Percentiles rank a stretch among this genome's conserved stretches.
These are phyloP conservation scores for Oceanodroma tethys DNA, from an alignment of 2,113 vertebrate species.

Conservation along the genomic window DNA sequence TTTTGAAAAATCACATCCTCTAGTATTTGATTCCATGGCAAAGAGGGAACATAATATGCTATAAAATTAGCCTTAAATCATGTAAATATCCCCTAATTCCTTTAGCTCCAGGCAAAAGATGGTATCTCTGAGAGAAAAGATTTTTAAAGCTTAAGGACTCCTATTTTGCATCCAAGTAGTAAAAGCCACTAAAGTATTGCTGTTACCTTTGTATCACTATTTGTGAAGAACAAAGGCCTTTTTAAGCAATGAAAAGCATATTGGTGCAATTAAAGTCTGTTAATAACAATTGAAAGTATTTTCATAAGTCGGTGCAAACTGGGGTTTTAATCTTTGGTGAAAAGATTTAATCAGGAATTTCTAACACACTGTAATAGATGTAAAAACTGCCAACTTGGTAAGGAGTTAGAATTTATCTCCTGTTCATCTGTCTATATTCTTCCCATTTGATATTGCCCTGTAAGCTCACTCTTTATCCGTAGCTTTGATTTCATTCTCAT, in stretches of 20 bases:
- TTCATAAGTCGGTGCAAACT: conserved; percentile 52
- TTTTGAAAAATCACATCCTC: not conserved
- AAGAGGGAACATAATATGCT: conserved; percentile 56
- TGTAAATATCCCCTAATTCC: conserved; percentile 65
- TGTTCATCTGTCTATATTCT: not conserved
- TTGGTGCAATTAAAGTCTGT: conserved; percentile 58
- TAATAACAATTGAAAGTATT: conserved; percentile 50
- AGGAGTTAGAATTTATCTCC: conserved; percentile 23
- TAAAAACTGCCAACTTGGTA: not conserved
- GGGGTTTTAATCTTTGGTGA: conserved; percentile 45
- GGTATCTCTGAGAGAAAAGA: conserved; percentile 63
- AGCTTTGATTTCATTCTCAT: conserved; percentile 15
- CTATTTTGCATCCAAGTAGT: conserved; percentile 56
- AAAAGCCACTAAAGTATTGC: conserved; percentile 42
- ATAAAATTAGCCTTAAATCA: conserved; percentile 69
- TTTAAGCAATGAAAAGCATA: conserved; percentile 50
- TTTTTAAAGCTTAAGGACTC: conserved; percentile 59
- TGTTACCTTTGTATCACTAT: conserved; percentile 45
- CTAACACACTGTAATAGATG: conserved; percentile 9
- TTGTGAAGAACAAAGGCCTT: conserved; percentile 61
- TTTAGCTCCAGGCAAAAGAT: conserved; percentile 64
- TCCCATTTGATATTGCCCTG: not conserved
- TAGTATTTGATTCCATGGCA: conserved; percentile 49
- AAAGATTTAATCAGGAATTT: conserved; percentile 48
- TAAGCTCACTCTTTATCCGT: not conserved